phyloP scores from a whole-genome alignment of 2,113 vertebrate species.

The Sminthopsis crassicaudata region DNA sequence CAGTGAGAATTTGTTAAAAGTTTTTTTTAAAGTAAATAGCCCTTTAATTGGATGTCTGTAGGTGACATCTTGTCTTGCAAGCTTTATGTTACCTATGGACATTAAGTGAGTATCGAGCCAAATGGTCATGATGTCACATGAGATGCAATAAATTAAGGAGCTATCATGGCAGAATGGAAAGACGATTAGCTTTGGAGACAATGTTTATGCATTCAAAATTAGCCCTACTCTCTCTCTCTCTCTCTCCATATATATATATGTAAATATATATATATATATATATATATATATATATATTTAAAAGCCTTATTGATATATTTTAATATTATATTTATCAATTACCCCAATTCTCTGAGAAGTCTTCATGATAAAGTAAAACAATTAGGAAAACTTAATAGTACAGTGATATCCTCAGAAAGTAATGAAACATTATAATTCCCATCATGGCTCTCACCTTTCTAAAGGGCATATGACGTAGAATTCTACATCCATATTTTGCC shows the following conservation, averaged over 20 bases:
- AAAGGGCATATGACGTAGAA: not conserved
- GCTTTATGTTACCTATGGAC: not conserved
- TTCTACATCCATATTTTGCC: not conserved
- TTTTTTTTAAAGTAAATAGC: not conserved
- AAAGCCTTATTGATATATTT: not conserved
- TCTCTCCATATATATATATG: no score
- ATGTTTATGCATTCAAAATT: not conserved
- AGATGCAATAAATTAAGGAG: not conserved
- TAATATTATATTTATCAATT: not conserved
- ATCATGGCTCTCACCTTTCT: not conserved
- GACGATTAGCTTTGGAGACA: not conserved
- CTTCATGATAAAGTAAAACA: not conserved
- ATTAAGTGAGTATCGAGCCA: not conserved
- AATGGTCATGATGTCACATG: not conserved
- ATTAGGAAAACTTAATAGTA: not conserved
- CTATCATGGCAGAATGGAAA: not conserved
- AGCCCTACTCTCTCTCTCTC: no score
- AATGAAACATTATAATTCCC: not conserved
- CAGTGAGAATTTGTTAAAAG: not conserved
- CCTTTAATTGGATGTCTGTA: not conserved
- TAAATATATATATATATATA: no score
- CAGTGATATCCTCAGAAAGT: not conserved
- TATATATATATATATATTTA: no score
- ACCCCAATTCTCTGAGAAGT: not conserved
- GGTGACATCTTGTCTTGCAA: not conserved